Percentiles rank a stretch among this genome's conserved stretches.
Conservation (phyloP, 2,113 vertebrate genomes). For the Lepus europaeus region DNA sequence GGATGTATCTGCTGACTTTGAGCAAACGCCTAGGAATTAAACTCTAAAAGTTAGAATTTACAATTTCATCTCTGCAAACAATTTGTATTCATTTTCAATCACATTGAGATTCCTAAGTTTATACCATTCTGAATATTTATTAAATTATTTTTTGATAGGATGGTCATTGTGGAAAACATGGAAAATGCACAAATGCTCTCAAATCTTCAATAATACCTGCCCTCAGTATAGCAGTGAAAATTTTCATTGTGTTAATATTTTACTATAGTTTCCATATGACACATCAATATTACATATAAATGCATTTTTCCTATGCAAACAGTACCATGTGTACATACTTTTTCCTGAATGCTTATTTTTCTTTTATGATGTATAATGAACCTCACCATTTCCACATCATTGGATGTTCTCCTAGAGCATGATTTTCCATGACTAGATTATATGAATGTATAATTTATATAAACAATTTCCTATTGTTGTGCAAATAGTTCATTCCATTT, state of each 20-base stretch:
- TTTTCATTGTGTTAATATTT: not conserved
- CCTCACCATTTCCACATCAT: slow-evolving; percentile 6
- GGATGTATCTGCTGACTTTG: not conserved
- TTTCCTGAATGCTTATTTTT: not conserved
- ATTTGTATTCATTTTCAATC: slow-evolving; percentile 2
- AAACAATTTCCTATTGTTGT: not conserved
- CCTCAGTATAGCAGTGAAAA: not conserved
- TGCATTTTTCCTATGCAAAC: slow-evolving; percentile 6
- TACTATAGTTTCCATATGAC: not conserved
- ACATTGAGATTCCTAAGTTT: not conserved
- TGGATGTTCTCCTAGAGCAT: slow-evolving; percentile 17
- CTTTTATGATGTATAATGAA: slow-evolving; percentile 8
- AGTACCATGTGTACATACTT: not conserved
- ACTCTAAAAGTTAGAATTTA: not conserved
- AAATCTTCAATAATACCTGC: not conserved
- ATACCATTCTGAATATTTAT: not conserved
- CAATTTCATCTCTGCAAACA: not conserved
- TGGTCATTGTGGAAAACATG: not conserved
- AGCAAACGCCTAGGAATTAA: not conserved
- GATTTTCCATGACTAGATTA: not conserved
- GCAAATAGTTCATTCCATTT: not conserved
- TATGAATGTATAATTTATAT: slow-evolving; percentile 41
- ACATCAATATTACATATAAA: not conserved
- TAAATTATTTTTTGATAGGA: slow-evolving; percentile 5
- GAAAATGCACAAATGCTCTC: not conserved